Evolutionary conservation across 2,888 invertebrate genomes (phyloP), one percentile per base, ranked within the genome.

Genomic region (Argyra leucocephala): DNA sequence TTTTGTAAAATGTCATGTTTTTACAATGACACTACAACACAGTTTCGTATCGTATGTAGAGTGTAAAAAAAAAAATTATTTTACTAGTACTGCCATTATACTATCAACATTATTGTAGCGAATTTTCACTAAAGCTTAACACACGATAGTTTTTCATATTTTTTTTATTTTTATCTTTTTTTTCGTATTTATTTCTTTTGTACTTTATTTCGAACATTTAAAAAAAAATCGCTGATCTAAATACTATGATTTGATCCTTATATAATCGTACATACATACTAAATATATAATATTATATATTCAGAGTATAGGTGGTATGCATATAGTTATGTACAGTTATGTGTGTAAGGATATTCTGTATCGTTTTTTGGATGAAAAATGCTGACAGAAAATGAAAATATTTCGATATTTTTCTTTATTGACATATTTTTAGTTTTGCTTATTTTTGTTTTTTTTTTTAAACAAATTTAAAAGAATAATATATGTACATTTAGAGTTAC

Each of bases 331-430:
- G 31, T 10, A 31, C 10, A 31, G n/a, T n/a, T n/a, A n/a, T n/a
- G n/a, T n/a, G n/a, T n/a, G n/a, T n/a, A 26, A 31, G 31, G 31
- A 31, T 31, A 31, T 31, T 10, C 12, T 31, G 31, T 48, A 48
- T 48, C 48, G 48, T 18, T 18, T 48, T n/a, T 48, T 48, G 18
- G 18, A 48, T 48, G 48, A 48, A 48, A 48, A 48, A 48, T 48
- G 48, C 48, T 48, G 48, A 48, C 48, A 48, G 48, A 48, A 48
- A 48, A 48, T 48, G n/a, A 48, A 48, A 48, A 48, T 48, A 48
- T 48, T 48, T 18, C 48, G 48, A 48, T 48, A 18, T 18, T 12
- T 12, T 18, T n/a, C 18, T 18, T 10, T 5, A 31, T 48, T 48
- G 15, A 12, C 48, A 2, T 18, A 31, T 48, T 48, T 31, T 7